Base-by-base conservation (phyloP, 2,888 invertebrate genomes). In the Phania funesta region DNA sequence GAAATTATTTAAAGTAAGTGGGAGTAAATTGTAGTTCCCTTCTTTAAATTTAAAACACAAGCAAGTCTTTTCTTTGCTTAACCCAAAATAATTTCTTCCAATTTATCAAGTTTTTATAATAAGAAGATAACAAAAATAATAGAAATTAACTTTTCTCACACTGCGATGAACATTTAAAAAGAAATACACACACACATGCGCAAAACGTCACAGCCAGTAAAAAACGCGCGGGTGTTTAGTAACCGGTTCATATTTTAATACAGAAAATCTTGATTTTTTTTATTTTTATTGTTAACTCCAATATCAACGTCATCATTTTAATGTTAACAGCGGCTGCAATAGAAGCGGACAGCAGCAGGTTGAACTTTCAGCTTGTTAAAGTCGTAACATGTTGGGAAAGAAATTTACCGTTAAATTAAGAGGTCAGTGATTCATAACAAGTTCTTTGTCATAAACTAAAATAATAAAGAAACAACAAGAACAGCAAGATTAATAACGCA, bases 351-450 rank as follows among this genome's bases (percentile, higher is more conserved):
- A 65, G 58, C 78, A 71, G 58, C 78, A 71, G 58, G 71, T 79
- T 73, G 52, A 73, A 71, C 50, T 78, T 18, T 71, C 3, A 22
- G 71, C 44, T 67, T 79, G 50, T 73, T 65, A 38, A 35, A 22
- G 46, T 22, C n/a, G 20, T 24, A 20, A 68, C 54, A 29, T 24
- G 64, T 32, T 54, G 13, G 44, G 32, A 38, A 44, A 74, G 8
- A 6, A 13, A 65, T 70, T 50, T 73, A 79, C 78, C 58, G 78
- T 79, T 79, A 71, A 67, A 73, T 79, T 73, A 73, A 79, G 78
- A 73, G 78, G 78, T 79, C 78, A 79, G 50, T 73, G 78, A 73
- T 73, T 79, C 65, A 73, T 73, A 79, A 73, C 65, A 73, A 79
- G 78, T 73, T 79, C 71, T 60, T 44, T 20, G 68, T 68, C 67